Percentiles rank a stretch among this genome's conserved stretches.
phyloP scores from a whole-genome alignment of 2,113 vertebrate species.

The Leptocoma aspasia region DNA sequence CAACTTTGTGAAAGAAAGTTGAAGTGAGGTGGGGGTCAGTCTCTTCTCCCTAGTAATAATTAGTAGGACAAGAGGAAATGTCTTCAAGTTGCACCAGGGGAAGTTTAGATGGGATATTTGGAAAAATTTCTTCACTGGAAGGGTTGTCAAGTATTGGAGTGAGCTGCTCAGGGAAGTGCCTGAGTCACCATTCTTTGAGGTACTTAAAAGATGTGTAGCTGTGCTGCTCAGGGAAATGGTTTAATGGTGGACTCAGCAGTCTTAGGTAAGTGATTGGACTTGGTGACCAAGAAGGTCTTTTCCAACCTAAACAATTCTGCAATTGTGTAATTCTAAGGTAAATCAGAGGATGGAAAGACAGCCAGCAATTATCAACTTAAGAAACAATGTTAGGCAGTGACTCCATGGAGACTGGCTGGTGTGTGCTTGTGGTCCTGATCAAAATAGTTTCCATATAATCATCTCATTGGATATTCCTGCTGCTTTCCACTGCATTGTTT shows the following conservation, averaged over 20 bases:
- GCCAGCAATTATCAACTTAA: not conserved
- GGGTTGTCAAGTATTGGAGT: not conserved
- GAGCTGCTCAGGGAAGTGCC: not conserved
- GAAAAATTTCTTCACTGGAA: not conserved
- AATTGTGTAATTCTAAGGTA: not conserved
- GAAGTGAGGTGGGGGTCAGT: not conserved
- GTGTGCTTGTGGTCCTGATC: not conserved
- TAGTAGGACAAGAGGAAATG: not conserved
- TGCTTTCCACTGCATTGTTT: slow-evolving; percentile 60
- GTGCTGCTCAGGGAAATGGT: not conserved
- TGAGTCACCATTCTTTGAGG: not conserved
- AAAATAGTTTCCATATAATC: slow-evolving; percentile 59
- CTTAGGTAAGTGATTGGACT: not conserved
- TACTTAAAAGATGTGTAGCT: not conserved
- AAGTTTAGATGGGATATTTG: not conserved
- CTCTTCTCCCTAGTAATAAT: not conserved
- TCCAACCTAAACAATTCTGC: not conserved
- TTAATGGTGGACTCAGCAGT: not conserved
- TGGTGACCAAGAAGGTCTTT: not conserved
- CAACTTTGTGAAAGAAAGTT: not conserved
- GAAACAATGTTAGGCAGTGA: not conserved
- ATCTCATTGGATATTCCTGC: slow-evolving; percentile 37
- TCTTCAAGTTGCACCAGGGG: not conserved
- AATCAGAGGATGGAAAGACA: not conserved
- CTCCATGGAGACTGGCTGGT: not conserved